phyloP scores from a whole-genome alignment of 1,140 invertebrate genomes.

The Papilio polytes region DNA sequence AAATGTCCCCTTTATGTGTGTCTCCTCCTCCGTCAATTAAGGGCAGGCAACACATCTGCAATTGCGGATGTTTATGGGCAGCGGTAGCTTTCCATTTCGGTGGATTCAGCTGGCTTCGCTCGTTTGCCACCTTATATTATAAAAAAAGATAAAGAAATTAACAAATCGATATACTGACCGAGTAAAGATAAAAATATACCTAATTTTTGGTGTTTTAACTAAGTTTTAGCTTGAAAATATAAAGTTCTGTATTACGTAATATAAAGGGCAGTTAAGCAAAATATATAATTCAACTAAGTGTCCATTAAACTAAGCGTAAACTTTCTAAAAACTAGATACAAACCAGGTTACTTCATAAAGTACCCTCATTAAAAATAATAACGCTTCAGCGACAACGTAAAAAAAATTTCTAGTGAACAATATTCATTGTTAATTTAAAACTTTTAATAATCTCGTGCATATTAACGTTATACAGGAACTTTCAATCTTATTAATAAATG shows the following conservation, averaged over 20 bases:
- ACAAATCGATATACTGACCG: no score
- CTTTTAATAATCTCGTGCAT: constrained; percentile 6
- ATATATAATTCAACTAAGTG: constrained; percentile 2
- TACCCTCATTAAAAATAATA: constrained; percentile 25
- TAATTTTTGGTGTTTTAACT: neutral
- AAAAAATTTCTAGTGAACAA: constrained; percentile 16
- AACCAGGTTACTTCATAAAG: neutral
- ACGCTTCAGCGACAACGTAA: neutral
- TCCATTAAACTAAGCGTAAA: neutral
- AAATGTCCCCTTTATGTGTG: no score
- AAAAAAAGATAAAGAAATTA: no score
- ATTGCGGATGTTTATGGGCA: no score
- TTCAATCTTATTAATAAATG: neutral
- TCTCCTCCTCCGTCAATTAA: no score
- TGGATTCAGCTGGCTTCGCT: no score
- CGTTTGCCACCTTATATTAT: no score
- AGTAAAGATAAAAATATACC: no score
- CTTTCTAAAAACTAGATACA: constrained; percentile 11
- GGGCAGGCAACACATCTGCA: no score
- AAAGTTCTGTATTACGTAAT: no score
- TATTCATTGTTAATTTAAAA: constrained; percentile 14
- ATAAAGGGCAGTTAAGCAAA: neutral
- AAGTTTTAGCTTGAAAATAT: neutral
- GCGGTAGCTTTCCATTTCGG: no score
- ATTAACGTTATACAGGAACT: neutral